These are phyloP conservation scores for Drosophila hydei DNA, from an alignment of 1,140 invertebrate species.

Conservation along the genomic window DNA sequence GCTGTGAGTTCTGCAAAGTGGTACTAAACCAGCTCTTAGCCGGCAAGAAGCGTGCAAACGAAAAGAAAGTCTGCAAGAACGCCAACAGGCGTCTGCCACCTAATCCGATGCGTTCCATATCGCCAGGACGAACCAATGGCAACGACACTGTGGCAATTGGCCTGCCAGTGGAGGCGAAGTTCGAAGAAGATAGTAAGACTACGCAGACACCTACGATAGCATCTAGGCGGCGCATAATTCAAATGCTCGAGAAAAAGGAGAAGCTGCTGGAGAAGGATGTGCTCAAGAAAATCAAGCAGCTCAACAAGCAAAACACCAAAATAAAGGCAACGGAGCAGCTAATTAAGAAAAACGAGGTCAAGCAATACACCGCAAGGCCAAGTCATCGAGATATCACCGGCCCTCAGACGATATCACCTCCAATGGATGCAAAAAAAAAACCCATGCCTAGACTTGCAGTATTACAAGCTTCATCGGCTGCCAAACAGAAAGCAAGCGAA, in stretches of 20 bases:
- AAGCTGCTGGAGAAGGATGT: slow-evolving; percentile 14
- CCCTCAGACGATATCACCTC: neutral
- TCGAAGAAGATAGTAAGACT: neutral
- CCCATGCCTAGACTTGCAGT: neutral
- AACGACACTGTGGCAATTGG: neutral
- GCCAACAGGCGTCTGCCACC: neutral
- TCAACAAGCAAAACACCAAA: neutral
- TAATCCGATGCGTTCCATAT: neutral
- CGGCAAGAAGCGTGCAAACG: neutral
- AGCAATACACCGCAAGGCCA: neutral
- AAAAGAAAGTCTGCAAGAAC: slow-evolving; percentile 14
- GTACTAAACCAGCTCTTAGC: slow-evolving; percentile 20
- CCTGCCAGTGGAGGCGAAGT: neutral
- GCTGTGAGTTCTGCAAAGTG: slow-evolving; percentile 30
- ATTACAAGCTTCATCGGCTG: too few relatives aligned
- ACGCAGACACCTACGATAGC: neutral
- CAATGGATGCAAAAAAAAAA: neutral
- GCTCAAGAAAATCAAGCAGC: slow-evolving; percentile 7
- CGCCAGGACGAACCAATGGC: neutral
- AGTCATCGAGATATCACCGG: neutral
- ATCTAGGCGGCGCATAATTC: neutral
- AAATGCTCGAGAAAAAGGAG: slow-evolving; percentile 11
- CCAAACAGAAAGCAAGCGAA: neutral
- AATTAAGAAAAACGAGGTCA: neutral
- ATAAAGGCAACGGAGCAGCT: neutral